A percentile compares a stretch with the other conserved stretches of the same genome.
Evolutionary conservation across 2,113 vertebrate species (phyloP).

Genomic region (Rhynchopsitta pachyrhyncha): DNA sequence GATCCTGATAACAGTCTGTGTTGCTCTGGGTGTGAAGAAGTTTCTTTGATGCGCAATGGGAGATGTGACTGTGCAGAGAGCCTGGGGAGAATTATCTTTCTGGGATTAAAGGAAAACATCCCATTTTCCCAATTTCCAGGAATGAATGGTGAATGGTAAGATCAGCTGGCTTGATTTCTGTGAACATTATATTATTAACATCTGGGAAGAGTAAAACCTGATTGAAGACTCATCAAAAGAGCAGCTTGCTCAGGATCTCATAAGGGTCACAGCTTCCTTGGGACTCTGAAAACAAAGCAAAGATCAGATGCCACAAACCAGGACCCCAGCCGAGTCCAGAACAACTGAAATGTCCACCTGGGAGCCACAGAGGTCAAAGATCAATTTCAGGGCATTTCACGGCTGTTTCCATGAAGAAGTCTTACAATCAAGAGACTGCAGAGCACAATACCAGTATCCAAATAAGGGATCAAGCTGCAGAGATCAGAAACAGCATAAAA

Average conservation of each 20-base stretch:
- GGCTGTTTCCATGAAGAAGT: not conserved
- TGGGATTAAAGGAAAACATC: slow-evolving; percentile 4
- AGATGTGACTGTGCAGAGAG: not conserved
- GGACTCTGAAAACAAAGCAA: not conserved
- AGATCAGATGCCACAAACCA: not conserved
- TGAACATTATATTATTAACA: not conserved
- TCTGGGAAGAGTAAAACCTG: not conserved
- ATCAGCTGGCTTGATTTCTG: not conserved
- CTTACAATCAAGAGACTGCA: not conserved
- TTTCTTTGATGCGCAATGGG: rapidly evolving
- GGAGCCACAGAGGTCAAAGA: not conserved
- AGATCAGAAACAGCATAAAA: not conserved
- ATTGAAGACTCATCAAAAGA: not conserved
- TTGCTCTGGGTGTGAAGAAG: not conserved
- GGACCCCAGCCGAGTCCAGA: not conserved
- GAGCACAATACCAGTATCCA: not conserved
- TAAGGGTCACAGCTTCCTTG: not conserved
- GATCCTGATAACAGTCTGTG: not conserved
- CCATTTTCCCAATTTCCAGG: slow-evolving; percentile 13
- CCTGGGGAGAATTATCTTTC: not conserved
- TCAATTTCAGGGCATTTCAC: not conserved
- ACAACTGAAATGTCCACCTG: not conserved
- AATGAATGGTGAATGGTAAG: not conserved
- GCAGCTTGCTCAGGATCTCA: not conserved
- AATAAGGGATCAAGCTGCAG: not conserved